phyloP scores from a whole-genome alignment of 1,140 invertebrate genomes.

The Lysiphlebus fabarum region DNA sequence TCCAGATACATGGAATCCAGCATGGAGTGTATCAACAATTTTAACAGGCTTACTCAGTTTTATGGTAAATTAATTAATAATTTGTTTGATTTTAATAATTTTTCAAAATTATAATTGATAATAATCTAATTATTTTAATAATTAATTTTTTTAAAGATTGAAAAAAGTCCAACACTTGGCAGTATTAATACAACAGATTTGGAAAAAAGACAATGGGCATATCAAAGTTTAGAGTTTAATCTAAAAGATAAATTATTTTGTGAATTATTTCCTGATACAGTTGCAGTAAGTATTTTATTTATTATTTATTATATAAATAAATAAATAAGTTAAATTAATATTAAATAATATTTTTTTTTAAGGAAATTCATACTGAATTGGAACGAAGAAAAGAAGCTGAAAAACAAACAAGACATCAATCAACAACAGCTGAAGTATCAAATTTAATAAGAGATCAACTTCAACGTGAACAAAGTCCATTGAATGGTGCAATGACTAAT shows the following conservation, averaged over 20 bases:
- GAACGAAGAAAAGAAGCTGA: constrained; percentile 54
- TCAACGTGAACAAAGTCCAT: constrained; percentile 63
- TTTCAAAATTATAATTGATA: constrained; percentile 11
- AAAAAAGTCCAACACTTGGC: constrained; percentile 92
- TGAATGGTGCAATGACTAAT: constrained; percentile 75
- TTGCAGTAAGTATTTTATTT: constrained; percentile 52
- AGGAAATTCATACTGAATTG: constrained; percentile 50
- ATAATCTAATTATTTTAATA: constrained; percentile 21
- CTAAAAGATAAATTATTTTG: constrained; percentile 86
- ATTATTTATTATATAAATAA: too few relatives aligned
- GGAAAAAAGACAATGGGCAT: constrained; percentile 84
- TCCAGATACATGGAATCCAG: constrained; percentile 97
- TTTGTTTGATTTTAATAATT: too few relatives aligned
- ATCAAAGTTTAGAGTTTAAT: constrained; percentile 87
- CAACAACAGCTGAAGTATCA: constrained; percentile 41
- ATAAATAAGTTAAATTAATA: constrained; percentile 39
- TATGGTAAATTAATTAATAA: constrained; percentile 64
- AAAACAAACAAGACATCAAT: constrained; percentile 44
- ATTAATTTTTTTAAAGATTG: constrained; percentile 61
- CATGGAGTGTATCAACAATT: constrained; percentile 96
- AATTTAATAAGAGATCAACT: constrained; percentile 55
- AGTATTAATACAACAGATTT: constrained; percentile 88
- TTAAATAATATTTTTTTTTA: constrained; percentile 23
- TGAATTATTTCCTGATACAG: constrained; percentile 85
- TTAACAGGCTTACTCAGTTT: constrained; percentile 90